These are phyloP conservation scores for Meteorus cinctellus DNA, from an alignment of 2,888 invertebrate genomes.

Conservation along the genomic window DNA sequence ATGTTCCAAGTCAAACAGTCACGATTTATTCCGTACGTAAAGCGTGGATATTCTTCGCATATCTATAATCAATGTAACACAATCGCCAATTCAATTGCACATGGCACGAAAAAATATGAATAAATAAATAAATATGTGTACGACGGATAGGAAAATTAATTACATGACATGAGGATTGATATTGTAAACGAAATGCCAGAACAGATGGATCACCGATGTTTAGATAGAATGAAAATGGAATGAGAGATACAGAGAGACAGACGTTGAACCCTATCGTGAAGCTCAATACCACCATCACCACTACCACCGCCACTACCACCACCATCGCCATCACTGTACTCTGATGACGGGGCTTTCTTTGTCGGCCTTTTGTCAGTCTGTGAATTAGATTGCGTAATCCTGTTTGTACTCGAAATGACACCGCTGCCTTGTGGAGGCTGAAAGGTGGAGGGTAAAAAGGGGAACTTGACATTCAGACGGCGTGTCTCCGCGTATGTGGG, in stretches of 20 bases:
- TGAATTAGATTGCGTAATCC: constrained; percentile 72
- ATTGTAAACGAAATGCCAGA: constrained; percentile 4
- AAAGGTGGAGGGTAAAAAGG: neutral
- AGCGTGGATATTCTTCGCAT: neutral
- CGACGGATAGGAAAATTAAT: neutral
- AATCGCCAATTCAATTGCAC: neutral
- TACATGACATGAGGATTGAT: neutral
- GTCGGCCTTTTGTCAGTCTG: constrained; percentile 66
- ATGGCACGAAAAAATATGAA: neutral
- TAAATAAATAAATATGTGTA: neutral
- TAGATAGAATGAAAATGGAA: neutral
- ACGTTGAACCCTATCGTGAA: neutral
- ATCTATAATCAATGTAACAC: neutral
- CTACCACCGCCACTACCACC: neutral
- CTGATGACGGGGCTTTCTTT: constrained; percentile 16
- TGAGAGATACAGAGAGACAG: neutral
- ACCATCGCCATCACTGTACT: neutral
- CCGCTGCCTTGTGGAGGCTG: constrained; percentile 58
- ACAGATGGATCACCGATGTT: constrained; percentile 8
- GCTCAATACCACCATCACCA: neutral
- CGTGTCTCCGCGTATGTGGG: constrained; percentile 24
- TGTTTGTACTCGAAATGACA: constrained; percentile 72
- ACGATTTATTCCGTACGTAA: neutral
- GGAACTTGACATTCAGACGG: constrained; percentile 68
- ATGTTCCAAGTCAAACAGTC: constrained; percentile 16